These are phyloP conservation scores for Euura lappo DNA, from an alignment of 1,140 invertebrate species.

Conservation along the genomic window DNA sequence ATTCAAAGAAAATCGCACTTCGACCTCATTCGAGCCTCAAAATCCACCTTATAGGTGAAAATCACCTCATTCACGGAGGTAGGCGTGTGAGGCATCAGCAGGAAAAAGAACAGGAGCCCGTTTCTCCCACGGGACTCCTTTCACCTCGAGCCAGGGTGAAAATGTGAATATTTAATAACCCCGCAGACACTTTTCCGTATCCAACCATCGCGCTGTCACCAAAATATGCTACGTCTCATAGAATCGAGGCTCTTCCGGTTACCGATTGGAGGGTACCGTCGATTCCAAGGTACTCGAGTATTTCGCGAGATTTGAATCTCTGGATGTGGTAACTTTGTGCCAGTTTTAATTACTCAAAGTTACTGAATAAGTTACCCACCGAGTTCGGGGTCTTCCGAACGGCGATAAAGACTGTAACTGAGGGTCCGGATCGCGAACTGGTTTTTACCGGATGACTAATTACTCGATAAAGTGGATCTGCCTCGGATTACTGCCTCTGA, in stretches of 20 bases:
- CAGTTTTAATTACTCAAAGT: neutral
- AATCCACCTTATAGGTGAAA: no score
- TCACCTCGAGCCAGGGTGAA: neutral
- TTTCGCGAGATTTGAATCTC: neutral
- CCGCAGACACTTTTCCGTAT: neutral
- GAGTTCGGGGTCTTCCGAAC: neutral
- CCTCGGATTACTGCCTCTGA: neutral
- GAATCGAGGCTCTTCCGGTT: no score
- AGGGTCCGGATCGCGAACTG: neutral
- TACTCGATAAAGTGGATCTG: neutral
- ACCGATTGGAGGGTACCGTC: no score
- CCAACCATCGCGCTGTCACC: neutral
- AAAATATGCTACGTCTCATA: neutral
- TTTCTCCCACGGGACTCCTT: neutral
- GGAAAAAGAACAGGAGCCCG: neutral
- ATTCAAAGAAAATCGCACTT: no score
- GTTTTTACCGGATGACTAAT: conserved; percentile 1
- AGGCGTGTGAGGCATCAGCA: no score
- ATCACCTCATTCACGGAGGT: no score
- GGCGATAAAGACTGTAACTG: neutral
- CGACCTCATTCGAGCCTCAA: no score
- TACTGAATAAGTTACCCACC: neutral
- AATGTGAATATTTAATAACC: neutral
- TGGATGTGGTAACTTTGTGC: neutral
- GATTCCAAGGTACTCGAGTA: no score